phyloP scores from a whole-genome alignment of 2,888 invertebrate species.

The Dendrolimus pini region DNA sequence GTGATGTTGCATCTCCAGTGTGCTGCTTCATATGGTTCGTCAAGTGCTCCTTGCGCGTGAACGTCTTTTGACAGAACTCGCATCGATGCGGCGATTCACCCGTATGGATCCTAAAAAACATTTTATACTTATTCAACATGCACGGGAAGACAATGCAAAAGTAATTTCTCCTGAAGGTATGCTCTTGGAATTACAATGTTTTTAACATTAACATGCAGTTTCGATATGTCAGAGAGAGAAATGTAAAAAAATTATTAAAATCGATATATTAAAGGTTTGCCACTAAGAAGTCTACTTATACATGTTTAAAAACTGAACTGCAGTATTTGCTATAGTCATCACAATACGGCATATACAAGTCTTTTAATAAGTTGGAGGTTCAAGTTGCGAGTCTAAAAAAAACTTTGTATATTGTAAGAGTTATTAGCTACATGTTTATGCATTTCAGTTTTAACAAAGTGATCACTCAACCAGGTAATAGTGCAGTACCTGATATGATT shows the following conservation, averaged over 20 bases:
- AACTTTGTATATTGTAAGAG: no score
- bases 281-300: no score
- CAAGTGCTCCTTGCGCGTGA: conserved; percentile 83
- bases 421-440: conserved; percentile 2
- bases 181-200: no score
- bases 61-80: conserved; percentile 84
- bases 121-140: not conserved
- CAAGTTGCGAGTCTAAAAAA: no score
- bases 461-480: not conserved
- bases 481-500: conserved; percentile 74
- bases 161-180: not conserved
- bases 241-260: no score
- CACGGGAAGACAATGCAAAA: not conserved
- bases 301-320: no score
- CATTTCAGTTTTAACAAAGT: not conserved
- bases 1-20: conserved; percentile 80
- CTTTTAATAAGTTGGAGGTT: no score
- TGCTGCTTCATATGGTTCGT: conserved; percentile 82
- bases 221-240: no score
- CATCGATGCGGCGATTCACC: conserved; percentile 86
- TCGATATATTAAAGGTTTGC: no score
- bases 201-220: no score
- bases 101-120: conserved; percentile 65
- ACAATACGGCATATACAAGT: no score
- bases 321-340: no score